Base-by-base conservation (phyloP, 2,113 vertebrate species). In the Neolamprologus tretocephalus region DNA sequence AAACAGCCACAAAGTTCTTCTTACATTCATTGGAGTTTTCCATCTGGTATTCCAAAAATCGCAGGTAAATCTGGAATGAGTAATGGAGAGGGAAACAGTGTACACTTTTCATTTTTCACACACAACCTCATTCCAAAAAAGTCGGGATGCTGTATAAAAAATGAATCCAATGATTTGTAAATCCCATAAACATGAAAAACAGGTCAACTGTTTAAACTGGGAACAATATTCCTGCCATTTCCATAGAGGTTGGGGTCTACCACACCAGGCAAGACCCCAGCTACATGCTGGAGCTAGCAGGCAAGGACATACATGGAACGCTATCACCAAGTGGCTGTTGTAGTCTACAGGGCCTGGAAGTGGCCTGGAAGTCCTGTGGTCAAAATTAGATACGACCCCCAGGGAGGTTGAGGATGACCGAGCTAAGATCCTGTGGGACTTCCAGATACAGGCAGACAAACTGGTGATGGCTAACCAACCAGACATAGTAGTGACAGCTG, bases 21-120 rank as follows among this genome's bases (percentile, higher is more conserved):
- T 99, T 99, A 95, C 98, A 99, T 84, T 99, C 98, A 9, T 99
- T 99, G 13, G 98, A 99, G 88, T 99, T 97, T 92, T 99, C 98
- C 98, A 99, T 97, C 87, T 99, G 98, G 83, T 99, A 99, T 87
- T 99, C 98, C 28, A 99, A 94, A 89, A 99, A 99, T 54, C 98
- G 95, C 85, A 99, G 95, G 81, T 98, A 99, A 92, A 99, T 99
- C 98, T 99, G 94, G 13, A 85, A 87, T 4, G 66, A 71, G 9
- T 31, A 87, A 26, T 11, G 9, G 23, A 80, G 19, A 37, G n/a
- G 54, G 8, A 82, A 7, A 23, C 9, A 58, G 26, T 33, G 26
- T 51, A 33, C 26, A 78, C 7, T 49, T 28, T 31, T 49, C 7
- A 78, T 31, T 78, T 78, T 78, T 78, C 4, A 13, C 9, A 26